Evolutionary conservation across 2,113 vertebrate species (phyloP).

Genomic region (Dendrocopos noguchii): DNA sequence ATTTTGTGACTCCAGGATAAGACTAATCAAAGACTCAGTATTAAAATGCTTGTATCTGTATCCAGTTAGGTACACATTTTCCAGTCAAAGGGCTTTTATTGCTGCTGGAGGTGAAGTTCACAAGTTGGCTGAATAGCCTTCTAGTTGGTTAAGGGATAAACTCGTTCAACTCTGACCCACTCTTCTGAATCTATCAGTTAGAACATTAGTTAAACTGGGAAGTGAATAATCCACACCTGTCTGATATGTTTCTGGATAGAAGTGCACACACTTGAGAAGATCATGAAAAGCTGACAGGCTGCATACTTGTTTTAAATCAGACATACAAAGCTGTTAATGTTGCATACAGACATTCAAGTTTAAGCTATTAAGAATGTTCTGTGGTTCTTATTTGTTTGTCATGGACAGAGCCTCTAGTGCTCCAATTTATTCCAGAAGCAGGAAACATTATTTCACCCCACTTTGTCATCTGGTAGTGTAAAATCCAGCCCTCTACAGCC

Average conservation of each 20-base stretch:
- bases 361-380: background rate
- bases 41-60: no score
- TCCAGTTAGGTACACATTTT: no score
- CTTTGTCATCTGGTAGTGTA: background rate
- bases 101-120: no score
- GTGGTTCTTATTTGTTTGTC: background rate
- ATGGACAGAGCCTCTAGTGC: background rate
- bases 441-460: background rate
- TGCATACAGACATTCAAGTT: background rate
- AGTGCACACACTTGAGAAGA: background rate
- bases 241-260: background rate
- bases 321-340: background rate
- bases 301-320: fast-evolving
- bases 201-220: no score
- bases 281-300: background rate
- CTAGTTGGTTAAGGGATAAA: no score
- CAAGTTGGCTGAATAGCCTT: no score
- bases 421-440: background rate
- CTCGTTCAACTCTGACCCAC: no score
- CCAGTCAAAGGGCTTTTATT: no score
- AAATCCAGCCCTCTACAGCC: background rate
- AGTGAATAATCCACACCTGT: no score
- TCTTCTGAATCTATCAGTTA: no score
- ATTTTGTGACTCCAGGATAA: no score
- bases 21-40: no score